phyloP scores from a whole-genome alignment of 2,113 vertebrate species.

The Oenanthe oenanthe region DNA sequence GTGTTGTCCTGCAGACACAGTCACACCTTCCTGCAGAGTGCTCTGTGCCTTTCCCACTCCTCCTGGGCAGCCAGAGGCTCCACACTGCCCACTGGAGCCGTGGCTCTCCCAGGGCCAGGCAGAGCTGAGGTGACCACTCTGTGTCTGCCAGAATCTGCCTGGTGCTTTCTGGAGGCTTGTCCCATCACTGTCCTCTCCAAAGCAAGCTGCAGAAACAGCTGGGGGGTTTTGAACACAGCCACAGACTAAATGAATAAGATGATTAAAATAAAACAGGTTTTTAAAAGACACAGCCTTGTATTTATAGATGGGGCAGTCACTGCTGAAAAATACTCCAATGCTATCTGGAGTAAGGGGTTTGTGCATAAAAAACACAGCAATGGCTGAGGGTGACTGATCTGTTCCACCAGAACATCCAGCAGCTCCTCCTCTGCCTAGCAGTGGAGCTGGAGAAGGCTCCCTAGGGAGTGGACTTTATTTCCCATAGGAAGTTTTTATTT shows the following conservation, averaged over 20 bases:
- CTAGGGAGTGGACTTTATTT: neutral
- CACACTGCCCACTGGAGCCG: rapidly evolving
- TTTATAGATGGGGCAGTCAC: rapidly evolving
- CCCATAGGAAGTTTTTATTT: neutral
- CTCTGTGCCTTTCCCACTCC: rapidly evolving
- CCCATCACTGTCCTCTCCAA: neutral
- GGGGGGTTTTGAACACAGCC: neutral
- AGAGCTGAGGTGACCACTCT: neutral
- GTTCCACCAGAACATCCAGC: neutral
- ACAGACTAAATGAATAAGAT: neutral
- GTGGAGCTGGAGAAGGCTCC: neutral
- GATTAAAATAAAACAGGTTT: neutral
- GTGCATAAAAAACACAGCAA: neutral
- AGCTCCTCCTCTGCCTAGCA: neutral
- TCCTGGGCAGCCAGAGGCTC: rapidly evolving
- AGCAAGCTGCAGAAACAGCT: neutral
- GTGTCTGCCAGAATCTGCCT: neutral
- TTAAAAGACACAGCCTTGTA: neutral
- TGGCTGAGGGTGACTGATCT: neutral
- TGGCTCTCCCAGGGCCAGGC: neutral
- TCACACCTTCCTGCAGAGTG: neutral
- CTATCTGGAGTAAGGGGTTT: neutral
- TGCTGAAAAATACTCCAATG: neutral
- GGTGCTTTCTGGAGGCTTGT: neutral
- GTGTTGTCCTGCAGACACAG: neutral